Percentiles rank a stretch among this genome's conserved stretches.
Conservation (phyloP, 2,113 vertebrate genomes). For the Hemibagrus wyckioides region DNA sequence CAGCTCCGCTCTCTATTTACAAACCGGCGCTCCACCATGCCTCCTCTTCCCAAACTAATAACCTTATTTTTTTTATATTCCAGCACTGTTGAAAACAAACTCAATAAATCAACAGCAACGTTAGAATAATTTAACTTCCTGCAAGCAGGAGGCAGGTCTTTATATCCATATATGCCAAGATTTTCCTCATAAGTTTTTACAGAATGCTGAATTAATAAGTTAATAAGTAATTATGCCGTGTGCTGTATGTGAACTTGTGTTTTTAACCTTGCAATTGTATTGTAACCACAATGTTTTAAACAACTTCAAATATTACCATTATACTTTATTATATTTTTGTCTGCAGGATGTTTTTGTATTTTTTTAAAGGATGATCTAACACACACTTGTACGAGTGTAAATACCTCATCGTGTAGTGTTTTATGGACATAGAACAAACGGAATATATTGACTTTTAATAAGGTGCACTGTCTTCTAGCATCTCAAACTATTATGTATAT, state of each 20-base stretch:
- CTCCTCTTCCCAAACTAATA: too few relatives aligned
- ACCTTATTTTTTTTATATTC: neutral
- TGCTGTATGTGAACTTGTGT: neutral
- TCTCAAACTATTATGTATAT: conserved; percentile 64
- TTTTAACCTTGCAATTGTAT: neutral
- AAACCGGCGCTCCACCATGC: too few relatives aligned
- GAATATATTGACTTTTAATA: neutral
- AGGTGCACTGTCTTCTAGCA: neutral
- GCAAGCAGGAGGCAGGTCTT: neutral
- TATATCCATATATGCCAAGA: neutral
- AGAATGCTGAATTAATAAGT: conserved; percentile 9
- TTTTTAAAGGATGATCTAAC: neutral
- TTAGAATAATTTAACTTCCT: neutral
- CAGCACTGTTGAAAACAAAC: neutral
- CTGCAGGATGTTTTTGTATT: conserved; percentile 25
- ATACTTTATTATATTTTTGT: neutral
- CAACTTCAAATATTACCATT: neutral
- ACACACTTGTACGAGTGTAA: neutral
- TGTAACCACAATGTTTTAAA: conserved; percentile 11
- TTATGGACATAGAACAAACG: conserved; percentile 10
- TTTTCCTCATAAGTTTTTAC: neutral
- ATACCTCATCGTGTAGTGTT: neutral
- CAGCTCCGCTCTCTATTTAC: too few relatives aligned
- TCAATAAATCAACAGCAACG: neutral
- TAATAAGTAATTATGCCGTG: neutral